These are phyloP conservation scores for Gobiocypris rarus DNA, from an alignment of 2,113 vertebrate genomes.

Conservation along the genomic window DNA sequence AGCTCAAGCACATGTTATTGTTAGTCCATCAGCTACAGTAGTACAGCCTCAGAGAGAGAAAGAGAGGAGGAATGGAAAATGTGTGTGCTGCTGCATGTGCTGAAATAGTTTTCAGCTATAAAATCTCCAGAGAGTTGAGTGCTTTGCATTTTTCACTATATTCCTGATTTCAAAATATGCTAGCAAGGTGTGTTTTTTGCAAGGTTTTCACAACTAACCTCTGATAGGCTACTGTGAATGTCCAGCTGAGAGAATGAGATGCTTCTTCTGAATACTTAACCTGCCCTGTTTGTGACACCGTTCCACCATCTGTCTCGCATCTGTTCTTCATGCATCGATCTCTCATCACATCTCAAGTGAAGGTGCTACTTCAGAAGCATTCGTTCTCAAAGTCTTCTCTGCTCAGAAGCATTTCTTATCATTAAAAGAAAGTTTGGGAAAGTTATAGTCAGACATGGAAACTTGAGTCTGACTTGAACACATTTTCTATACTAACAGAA, in stretches of 20 bases:
- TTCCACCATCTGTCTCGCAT: slow-evolving; percentile 5
- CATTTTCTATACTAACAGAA: neutral
- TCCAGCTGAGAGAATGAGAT: neutral
- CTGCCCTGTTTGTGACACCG: neutral
- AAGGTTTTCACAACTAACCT: neutral
- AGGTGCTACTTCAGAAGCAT: neutral
- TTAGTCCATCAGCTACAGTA: slow-evolving; percentile 56
- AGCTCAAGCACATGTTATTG: slow-evolving; percentile 66
- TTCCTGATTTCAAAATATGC: neutral
- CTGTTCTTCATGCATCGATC: neutral
- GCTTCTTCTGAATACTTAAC: neutral
- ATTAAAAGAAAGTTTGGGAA: neutral
- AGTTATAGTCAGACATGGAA: neutral
- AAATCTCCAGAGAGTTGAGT: neutral
- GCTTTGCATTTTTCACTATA: neutral
- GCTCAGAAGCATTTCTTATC: neutral
- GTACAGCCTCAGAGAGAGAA: slow-evolving; percentile 7
- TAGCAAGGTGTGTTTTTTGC: neutral
- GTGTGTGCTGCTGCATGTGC: slow-evolving; percentile 1
- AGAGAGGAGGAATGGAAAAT: slow-evolving; percentile 16
- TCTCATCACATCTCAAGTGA: neutral
- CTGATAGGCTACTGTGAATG: neutral
- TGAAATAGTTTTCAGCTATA: neutral
- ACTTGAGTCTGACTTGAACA: neutral
- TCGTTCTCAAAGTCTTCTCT: neutral